phyloP scores from a whole-genome alignment of 2,888 invertebrate species.

The Horisme vitalbata region DNA sequence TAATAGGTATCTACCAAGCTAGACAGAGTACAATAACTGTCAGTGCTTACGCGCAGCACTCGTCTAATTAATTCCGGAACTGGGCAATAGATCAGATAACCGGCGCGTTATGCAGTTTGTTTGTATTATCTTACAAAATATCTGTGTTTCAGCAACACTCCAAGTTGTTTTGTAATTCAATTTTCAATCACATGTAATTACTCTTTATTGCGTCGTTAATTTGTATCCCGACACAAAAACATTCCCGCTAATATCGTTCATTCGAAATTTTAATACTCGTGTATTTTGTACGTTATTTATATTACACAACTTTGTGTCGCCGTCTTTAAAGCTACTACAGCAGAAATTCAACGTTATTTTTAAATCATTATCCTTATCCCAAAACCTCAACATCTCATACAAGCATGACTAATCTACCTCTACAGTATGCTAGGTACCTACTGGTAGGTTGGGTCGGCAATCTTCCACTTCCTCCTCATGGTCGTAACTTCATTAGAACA shows the following conservation, averaged over 20 bases:
- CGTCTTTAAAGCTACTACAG: neutral
- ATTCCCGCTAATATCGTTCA: too few species aligned
- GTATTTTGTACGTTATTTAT: too few species aligned
- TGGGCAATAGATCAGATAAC: constrained; percentile 15
- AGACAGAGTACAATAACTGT: neutral
- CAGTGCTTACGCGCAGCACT: neutral
- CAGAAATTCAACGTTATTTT: constrained; percentile 8
- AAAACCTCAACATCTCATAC: constrained; percentile 3
- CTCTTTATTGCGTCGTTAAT: neutral
- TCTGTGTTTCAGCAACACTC: too few species aligned
- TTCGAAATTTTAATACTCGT: too few species aligned
- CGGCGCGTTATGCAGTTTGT: constrained; percentile 3
- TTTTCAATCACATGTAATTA: constrained; percentile 15
- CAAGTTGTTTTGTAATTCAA: constrained; percentile 16
- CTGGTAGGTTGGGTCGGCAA: constrained; percentile 1
- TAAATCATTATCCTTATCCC: constrained; percentile 14
- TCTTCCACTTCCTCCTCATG: constrained; percentile 2
- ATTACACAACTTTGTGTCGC: too few species aligned
- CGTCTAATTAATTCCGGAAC: constrained; percentile 8
- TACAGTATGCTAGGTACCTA: neutral
- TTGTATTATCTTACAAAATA: constrained; percentile 19
- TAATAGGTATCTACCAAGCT: too few species aligned
- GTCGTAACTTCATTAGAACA: constrained; percentile 5
- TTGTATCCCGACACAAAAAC: neutral
- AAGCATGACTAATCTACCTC: neutral